Conservation (phyloP, 2,797 vertebrate species). For the Carduelis carduelis region DNA sequence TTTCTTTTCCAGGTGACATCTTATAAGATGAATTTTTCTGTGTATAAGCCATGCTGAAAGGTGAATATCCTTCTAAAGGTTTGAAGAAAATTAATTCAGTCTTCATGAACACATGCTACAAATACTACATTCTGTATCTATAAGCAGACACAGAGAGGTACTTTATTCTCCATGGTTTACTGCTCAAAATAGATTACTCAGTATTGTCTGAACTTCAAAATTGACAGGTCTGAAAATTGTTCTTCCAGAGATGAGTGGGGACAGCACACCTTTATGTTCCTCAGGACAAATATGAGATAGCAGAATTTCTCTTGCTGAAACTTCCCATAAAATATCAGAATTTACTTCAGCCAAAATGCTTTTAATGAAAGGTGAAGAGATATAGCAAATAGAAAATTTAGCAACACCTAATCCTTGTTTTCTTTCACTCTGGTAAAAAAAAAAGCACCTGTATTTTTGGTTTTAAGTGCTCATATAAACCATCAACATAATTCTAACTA, state of each 20-base stretch:
- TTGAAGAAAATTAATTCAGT: not conserved
- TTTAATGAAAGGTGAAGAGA: not conserved
- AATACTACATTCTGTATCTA: not conserved
- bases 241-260: not conserved
- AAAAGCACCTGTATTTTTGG: fast-evolving
- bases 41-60: not conserved
- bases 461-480: not conserved
- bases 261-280: not conserved
- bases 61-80: not conserved
- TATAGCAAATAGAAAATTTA: not conserved
- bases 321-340: not conserved
- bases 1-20: not conserved
- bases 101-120: not conserved
- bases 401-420: not conserved
- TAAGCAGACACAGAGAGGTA: not conserved
- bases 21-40: not conserved
- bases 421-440: not conserved
- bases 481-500: not conserved
- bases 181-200: not conserved
- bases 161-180: not conserved
- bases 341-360: not conserved
- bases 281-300: not conserved
- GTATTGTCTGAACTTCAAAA: not conserved
- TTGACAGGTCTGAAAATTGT: not conserved
- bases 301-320: not conserved